Conservation (phyloP, 1,140 invertebrate species). For the Drosophila suzukii region DNA sequence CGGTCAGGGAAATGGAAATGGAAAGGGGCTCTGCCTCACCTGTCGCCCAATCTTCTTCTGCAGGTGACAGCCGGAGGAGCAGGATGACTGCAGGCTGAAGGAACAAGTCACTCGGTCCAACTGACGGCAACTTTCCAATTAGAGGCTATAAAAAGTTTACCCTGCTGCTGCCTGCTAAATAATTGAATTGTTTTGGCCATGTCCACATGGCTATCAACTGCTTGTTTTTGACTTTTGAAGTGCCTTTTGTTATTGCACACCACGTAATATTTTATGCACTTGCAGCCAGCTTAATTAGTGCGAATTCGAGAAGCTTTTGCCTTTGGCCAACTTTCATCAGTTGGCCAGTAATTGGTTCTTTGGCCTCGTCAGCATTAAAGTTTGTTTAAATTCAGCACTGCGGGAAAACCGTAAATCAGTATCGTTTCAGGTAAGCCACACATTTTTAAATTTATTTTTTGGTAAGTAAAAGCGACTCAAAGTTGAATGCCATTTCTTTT, state of each 20-base stretch:
- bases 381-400: not conserved
- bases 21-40: not conserved
- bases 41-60: constrained; percentile 36
- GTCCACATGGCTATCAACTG: constrained; percentile 24
- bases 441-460: not conserved
- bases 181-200: constrained; percentile 46
- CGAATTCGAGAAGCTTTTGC: constrained; percentile 40
- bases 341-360: constrained; percentile 26
- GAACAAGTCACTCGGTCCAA: not conserved
- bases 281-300: constrained; percentile 60
- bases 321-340: constrained; percentile 36
- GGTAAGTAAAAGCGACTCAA: not conserved
- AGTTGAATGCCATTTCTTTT: too few relatives aligned
- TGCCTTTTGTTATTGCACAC: constrained; percentile 31
- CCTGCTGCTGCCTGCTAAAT: constrained; percentile 26
- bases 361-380: constrained; percentile 32
- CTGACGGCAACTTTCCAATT: constrained; percentile 63
- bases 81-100: constrained; percentile 5
- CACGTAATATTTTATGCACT: constrained; percentile 43
- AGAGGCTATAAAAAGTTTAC: constrained; percentile 47
- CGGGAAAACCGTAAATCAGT: not conserved
- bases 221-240: constrained; percentile 32
- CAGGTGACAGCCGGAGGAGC: constrained; percentile 37
- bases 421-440: not conserved
- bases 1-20: constrained; percentile 4